Evolutionary conservation across 2,888 invertebrate species (phyloP).

Genomic region (Sminthurides aquaticus): DNA sequence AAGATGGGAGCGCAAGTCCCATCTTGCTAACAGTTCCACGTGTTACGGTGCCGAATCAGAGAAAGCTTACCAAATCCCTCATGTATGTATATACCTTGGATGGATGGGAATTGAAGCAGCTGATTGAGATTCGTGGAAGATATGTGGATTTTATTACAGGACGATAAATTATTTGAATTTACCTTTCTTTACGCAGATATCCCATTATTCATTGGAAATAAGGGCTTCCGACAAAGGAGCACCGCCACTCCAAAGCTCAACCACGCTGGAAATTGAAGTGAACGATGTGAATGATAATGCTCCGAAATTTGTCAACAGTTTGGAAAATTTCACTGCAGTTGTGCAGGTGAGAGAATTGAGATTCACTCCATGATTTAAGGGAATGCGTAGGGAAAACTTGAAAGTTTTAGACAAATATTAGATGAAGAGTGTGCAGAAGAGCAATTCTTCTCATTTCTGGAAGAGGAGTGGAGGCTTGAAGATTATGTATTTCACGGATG

Average conservation of each 20-base stretch:
- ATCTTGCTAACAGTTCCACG: too few relatives aligned
- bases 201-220: constrained; percentile 68
- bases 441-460: too few relatives aligned
- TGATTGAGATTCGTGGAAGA: too few relatives aligned
- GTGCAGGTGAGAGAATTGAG: constrained; percentile 52
- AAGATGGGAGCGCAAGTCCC: too few relatives aligned
- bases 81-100: too few relatives aligned
- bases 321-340: constrained; percentile 66
- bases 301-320: constrained; percentile 65
- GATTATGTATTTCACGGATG: too few relatives aligned
- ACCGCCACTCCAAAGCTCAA: constrained; percentile 65
- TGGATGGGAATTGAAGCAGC: too few relatives aligned
- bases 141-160: too few relatives aligned
- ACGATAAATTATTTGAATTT: too few relatives aligned
- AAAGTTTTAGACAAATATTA: not conserved
- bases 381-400: not conserved
- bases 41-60: too few relatives aligned
- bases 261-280: constrained; percentile 65
- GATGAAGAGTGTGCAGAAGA: not conserved
- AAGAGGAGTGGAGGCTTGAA: too few relatives aligned
- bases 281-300: constrained; percentile 85
- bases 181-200: constrained; percentile 48
- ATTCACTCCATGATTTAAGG: not conserved
- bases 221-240: constrained; percentile 73
- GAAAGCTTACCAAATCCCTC: too few relatives aligned